A percentile compares a stretch with the other conserved stretches of the same genome.
Evolutionary conservation across 2,888 invertebrate species (phyloP).

Genomic region (Microchrysa polita): DNA sequence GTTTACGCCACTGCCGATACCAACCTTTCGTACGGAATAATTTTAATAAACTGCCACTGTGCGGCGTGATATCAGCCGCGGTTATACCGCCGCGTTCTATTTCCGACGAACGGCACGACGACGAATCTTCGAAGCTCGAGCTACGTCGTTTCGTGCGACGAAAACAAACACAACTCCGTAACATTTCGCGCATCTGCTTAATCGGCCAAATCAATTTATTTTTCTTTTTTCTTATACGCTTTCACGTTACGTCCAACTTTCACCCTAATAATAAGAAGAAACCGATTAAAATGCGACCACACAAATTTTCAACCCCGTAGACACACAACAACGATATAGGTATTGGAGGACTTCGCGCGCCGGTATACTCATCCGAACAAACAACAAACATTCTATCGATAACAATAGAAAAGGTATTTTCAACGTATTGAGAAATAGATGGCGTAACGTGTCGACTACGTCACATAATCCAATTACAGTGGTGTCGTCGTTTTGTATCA

Average conservation of each 20-base stretch:
- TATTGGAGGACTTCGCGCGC: neutral
- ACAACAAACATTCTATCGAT: neutral
- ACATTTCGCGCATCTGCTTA: conserved; percentile 54
- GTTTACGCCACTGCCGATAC: conserved; percentile 73
- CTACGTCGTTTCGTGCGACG: conserved; percentile 62
- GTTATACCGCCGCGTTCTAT: conserved; percentile 61
- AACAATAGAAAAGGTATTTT: neutral
- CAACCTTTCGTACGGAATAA: conserved; percentile 68
- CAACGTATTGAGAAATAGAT: conserved; percentile 9
- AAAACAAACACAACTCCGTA: conserved; percentile 64
- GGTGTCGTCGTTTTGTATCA: neutral
- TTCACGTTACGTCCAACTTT: too few relatives aligned
- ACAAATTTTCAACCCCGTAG: too few relatives aligned
- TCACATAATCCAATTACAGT: conserved; percentile 33
- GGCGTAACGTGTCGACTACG: conserved; percentile 21
- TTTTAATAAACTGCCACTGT: conserved; percentile 59
- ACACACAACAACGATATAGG: neutral
- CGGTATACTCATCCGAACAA: neutral
- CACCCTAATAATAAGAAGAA: too few relatives aligned
- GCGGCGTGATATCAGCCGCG: conserved; percentile 48
- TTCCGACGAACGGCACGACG: conserved; percentile 64
- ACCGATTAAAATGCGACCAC: too few relatives aligned
- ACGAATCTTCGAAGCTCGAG: conserved; percentile 64
- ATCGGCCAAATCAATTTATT: neutral
- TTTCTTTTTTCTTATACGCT: neutral